A percentile compares a stretch with the other conserved stretches of the same genome.
These are phyloP conservation scores for Mobula birostris DNA, from an alignment of 2,113 vertebrate species.

Conservation along the genomic window DNA sequence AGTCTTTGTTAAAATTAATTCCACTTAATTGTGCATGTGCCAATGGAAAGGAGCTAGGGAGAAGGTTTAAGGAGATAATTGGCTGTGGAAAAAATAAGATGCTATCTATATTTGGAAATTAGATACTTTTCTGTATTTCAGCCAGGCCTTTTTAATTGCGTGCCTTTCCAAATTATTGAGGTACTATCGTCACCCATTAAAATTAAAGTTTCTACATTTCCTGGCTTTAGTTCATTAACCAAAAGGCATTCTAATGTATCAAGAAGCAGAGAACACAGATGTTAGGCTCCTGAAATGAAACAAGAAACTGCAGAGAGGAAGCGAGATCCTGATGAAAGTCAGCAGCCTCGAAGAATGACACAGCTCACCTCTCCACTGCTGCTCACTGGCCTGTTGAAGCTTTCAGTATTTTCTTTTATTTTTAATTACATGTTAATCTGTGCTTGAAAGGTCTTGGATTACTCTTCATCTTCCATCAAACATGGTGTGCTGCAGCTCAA, in stretches of 20 bases:
- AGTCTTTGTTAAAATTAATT: neutral
- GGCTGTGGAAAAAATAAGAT: neutral
- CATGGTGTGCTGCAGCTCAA: neutral
- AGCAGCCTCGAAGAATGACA: too few relatives aligned
- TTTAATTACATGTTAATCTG: neutral
- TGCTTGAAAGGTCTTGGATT: neutral
- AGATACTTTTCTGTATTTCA: neutral
- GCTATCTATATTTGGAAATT: neutral
- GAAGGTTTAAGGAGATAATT: neutral
- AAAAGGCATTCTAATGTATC: neutral
- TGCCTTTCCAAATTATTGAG: neutral
- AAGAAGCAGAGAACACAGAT: neutral
- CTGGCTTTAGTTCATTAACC: neutral
- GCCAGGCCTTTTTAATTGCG: neutral
- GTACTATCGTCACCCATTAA: neutral
- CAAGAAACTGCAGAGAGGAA: too few relatives aligned
- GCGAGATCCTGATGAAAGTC: too few relatives aligned
- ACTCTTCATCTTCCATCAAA: neutral
- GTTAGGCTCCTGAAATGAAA: too few relatives aligned
- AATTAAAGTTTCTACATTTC: neutral
- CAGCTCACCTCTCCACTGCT: neutral
- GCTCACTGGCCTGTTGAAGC: neutral
- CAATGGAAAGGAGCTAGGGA: neutral
- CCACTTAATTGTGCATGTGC: neutral
- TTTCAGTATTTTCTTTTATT: neutral